Percentiles rank a stretch among this genome's conserved stretches.
These are phyloP conservation scores for Tribolium castaneum DNA, from an alignment of 1,140 invertebrate species.

Conservation along the genomic window DNA sequence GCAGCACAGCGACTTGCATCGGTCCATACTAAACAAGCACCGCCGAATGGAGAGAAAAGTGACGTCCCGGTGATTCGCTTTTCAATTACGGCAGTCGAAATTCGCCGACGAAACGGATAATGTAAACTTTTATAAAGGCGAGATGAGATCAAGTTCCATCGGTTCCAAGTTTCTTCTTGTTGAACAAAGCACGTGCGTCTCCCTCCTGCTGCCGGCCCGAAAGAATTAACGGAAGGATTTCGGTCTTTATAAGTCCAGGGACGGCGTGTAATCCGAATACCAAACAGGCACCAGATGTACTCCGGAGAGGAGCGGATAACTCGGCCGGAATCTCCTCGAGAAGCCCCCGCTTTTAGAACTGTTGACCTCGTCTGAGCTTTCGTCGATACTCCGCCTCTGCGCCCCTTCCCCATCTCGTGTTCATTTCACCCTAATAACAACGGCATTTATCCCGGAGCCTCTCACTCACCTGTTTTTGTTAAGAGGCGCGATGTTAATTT, in stretches of 20 bases:
- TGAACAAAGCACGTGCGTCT: constrained; percentile 42
- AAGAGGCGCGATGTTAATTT: not conserved
- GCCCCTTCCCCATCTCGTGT: not conserved
- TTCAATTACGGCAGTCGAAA: constrained; percentile 18
- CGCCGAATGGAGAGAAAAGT: not conserved
- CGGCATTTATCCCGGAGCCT: not conserved
- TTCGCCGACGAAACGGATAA: constrained; percentile 4
- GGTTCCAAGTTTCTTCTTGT: constrained; percentile 39
- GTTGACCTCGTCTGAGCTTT: constrained; percentile 5
- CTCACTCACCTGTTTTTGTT: constrained; percentile 9
- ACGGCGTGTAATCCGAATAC: constrained; percentile 41
- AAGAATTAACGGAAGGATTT: constrained; percentile 49
- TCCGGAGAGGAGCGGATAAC: constrained; percentile 11
- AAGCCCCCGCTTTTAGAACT: constrained; percentile 28
- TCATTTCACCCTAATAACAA: constrained; percentile 4
- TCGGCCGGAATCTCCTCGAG: constrained; percentile 19
- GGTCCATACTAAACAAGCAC: constrained; percentile 13
- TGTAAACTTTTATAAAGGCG: constrained; percentile 39
- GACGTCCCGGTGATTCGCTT: not conserved
- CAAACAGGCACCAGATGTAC: constrained; percentile 45
- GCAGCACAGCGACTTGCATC: constrained; percentile 6
- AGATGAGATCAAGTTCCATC: constrained; percentile 38
- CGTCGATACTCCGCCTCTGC: not conserved
- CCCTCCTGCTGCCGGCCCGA: constrained; percentile 12
- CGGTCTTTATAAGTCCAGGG: constrained; percentile 46